phyloP scores from a whole-genome alignment of 2,888 invertebrate genomes.

The Trachelus troglodyta region DNA sequence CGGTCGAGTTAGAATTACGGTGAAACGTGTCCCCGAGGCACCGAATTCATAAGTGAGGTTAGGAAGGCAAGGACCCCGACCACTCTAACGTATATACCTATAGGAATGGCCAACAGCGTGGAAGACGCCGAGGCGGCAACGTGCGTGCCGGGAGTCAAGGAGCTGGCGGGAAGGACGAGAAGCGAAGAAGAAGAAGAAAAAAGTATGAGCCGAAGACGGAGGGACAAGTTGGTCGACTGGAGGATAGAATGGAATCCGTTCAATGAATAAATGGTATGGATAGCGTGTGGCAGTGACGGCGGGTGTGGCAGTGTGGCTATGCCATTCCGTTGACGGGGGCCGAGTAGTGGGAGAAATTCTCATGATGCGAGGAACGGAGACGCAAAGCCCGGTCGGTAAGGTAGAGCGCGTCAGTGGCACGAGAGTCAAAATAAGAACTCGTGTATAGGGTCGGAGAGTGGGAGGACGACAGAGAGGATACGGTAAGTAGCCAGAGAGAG shows the following conservation, averaged over 20 bases:
- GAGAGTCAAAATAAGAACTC: neutral
- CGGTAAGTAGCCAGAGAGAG: constrained; percentile 6
- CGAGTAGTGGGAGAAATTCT: neutral
- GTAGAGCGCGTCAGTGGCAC: neutral
- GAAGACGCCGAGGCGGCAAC: neutral
- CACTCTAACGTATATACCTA: neutral
- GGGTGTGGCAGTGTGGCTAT: constrained; percentile 16
- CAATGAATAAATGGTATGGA: constrained; percentile 37
- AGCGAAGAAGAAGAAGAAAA: neutral
- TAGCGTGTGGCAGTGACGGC: constrained; percentile 14
- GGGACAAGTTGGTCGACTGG: neutral
- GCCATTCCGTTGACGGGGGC: constrained; percentile 5
- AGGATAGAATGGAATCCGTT: constrained; percentile 34
- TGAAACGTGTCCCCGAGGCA: neutral
- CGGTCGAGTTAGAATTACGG: neutral
- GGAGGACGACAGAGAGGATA: constrained; percentile 3
- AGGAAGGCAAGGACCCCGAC: neutral
- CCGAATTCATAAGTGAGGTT: neutral
- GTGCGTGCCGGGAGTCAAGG: neutral
- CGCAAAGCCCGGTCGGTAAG: neutral
- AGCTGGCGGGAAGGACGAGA: neutral
- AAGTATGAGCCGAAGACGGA: neutral
- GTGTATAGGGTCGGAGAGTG: neutral
- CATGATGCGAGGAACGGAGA: neutral
- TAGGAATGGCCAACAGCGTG: neutral